phyloP scores from a whole-genome alignment of 2,888 invertebrate genomes.

The Neoaliturus tenellus region DNA sequence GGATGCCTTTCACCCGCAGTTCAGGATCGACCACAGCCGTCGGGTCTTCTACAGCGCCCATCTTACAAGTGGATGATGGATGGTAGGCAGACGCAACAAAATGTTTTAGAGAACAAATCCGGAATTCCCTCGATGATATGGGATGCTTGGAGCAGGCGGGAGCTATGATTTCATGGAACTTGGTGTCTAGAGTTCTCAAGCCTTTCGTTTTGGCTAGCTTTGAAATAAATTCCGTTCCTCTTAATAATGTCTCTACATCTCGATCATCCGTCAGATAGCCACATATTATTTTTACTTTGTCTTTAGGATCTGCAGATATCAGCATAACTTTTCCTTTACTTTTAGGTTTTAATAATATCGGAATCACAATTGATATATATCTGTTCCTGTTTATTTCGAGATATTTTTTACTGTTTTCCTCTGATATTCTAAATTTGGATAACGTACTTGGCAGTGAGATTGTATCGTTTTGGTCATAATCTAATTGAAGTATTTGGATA shows the following conservation, averaged over 20 bases:
- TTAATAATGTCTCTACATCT: constrained; percentile 63
- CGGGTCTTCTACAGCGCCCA: constrained; percentile 73
- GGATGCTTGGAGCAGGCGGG: constrained; percentile 73
- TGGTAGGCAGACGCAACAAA: constrained; percentile 79
- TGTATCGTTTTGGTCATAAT: constrained; percentile 61
- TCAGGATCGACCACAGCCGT: constrained; percentile 74
- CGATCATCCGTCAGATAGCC: constrained; percentile 62
- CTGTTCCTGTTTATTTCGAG: constrained; percentile 47
- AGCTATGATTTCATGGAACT: constrained; percentile 74
- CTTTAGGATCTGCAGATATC: constrained; percentile 62
- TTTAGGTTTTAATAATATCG: constrained; percentile 71
- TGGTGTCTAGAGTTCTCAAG: constrained; percentile 62
- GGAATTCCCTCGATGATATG: constrained; percentile 71
- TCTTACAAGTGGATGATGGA: constrained; percentile 82
- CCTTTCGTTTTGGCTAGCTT: constrained; percentile 62
- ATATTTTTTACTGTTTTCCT: constrained; percentile 10
- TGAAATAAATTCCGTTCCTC: constrained; percentile 64
- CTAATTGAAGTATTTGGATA: constrained; percentile 64
- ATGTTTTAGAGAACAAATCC: constrained; percentile 76
- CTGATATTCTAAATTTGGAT: not conserved
- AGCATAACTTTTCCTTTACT: constrained; percentile 64
- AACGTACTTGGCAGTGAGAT: not conserved
- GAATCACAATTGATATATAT: constrained; percentile 66
- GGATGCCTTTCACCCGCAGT: constrained; percentile 75
- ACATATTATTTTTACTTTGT: constrained; percentile 61